These are phyloP conservation scores for Pleuronectes platessa DNA, from an alignment of 2,113 vertebrate genomes.

Conservation along the genomic window DNA sequence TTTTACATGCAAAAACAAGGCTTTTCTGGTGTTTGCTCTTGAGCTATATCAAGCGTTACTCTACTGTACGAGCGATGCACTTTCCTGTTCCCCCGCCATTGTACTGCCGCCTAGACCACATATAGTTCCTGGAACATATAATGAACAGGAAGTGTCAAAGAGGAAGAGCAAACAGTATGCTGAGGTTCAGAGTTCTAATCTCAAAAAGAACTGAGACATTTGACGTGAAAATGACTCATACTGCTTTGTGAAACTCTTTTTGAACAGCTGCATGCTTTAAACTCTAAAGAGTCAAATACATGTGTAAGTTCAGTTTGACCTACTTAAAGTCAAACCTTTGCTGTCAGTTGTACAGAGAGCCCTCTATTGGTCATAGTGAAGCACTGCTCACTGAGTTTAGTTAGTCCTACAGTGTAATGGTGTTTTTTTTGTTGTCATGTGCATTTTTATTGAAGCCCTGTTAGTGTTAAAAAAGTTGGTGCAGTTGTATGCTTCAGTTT, in stretches of 20 bases:
- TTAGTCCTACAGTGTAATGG: too few species aligned
- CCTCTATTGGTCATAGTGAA: conserved; percentile 52
- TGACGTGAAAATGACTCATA: conserved; percentile 4
- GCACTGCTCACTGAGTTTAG: neutral
- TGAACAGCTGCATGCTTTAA: neutral
- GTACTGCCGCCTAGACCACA: conserved; percentile 39
- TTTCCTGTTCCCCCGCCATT: conserved; percentile 31
- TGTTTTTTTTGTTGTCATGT: too few species aligned
- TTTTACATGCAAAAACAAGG: neutral
- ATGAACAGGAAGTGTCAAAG: conserved; percentile 81
- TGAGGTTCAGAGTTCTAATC: conserved; percentile 52
- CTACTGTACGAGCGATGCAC: conserved; percentile 3
- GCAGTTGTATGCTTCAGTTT: neutral
- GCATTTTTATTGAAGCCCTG: too few species aligned
- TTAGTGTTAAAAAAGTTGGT: too few species aligned
- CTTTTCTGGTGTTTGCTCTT: neutral
- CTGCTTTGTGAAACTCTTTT: conserved; percentile 15
- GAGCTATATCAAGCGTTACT: neutral
- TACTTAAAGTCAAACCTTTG: neutral
- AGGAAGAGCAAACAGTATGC: conserved; percentile 70
- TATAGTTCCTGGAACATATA: conserved; percentile 80
- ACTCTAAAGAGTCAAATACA: neutral
- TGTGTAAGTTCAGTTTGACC: neutral
- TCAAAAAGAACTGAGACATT: conserved; percentile 21
- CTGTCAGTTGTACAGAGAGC: conserved; percentile 14